phyloP scores from a whole-genome alignment of 30 jellyfish, hydroid and myxozoan genomes.

The Pelagia noctiluca region DNA sequence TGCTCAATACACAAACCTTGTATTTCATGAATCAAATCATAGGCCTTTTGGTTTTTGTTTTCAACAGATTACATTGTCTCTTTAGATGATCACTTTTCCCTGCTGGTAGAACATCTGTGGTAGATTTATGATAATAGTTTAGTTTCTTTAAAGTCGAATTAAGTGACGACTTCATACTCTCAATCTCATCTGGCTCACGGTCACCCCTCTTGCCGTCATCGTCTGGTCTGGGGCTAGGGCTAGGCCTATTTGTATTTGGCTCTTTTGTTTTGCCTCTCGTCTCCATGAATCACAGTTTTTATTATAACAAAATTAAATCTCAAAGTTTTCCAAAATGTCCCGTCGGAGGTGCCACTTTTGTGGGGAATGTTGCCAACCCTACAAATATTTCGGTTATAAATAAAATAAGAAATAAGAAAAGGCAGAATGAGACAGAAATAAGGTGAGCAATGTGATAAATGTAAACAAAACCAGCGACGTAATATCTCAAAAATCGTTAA shows the following conservation, averaged over 20 bases:
- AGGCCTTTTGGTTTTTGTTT: conserved; percentile 40
- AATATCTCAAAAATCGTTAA: too few relatives aligned
- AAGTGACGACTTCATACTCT: conserved; percentile 10
- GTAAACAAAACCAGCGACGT: too few relatives aligned
- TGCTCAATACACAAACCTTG: conserved; percentile 47
- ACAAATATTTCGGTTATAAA: too few relatives aligned
- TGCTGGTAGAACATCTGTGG: conserved; percentile 1
- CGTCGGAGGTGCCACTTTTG: conserved; percentile 81
- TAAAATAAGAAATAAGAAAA: too few relatives aligned
- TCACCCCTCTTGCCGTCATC: conserved; percentile 9
- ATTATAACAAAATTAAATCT: not conserved
- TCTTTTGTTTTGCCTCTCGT: conserved; percentile 58
- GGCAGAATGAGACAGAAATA: too few relatives aligned
- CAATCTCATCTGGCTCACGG: conserved; percentile 3
- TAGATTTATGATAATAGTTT: conserved; percentile 36
- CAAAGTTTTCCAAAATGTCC: conserved; percentile 21
- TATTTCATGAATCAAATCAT: conserved; percentile 47
- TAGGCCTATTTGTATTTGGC: not conserved
- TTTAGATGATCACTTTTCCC: conserved; percentile 8
- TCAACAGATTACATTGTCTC: conserved; percentile 42
- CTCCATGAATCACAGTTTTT: conserved; percentile 39
- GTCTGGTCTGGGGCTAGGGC: not conserved
- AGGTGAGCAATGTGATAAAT: too few relatives aligned
- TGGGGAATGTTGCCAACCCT: conserved; percentile 24
- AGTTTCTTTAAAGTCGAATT: conserved; percentile 36